Percentiles rank a stretch among this genome's conserved stretches.
Evolutionary conservation across 2,888 invertebrate genomes (phyloP).

Genomic region (Iphiclides podalirius): DNA sequence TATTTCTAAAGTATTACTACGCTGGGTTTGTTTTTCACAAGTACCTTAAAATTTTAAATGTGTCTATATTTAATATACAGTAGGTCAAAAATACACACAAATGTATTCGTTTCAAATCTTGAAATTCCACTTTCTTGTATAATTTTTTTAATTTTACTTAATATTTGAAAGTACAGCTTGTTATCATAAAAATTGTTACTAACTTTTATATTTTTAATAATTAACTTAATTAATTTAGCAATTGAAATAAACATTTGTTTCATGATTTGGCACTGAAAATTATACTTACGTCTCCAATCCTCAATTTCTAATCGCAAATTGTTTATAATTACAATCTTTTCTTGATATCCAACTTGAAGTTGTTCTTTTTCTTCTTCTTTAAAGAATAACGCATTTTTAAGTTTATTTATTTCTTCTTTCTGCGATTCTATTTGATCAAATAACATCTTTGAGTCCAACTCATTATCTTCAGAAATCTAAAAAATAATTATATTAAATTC

Average conservation of each 20-base stretch:
- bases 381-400: slow-evolving; percentile 51
- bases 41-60: slow-evolving; percentile 41
- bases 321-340: slow-evolving; percentile 53
- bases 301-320: slow-evolving; percentile 57
- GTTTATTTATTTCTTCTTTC: slow-evolving; percentile 56
- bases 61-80: too few species aligned
- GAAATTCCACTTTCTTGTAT: too few species aligned
- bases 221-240: too few species aligned
- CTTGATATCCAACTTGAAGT: slow-evolving; percentile 51
- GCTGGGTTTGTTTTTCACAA: slow-evolving; percentile 50
- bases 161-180: too few species aligned
- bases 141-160: too few species aligned
- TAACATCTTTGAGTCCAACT: slow-evolving; percentile 41
- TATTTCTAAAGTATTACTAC: slow-evolving; percentile 53
- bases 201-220: too few species aligned
- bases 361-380: slow-evolving; percentile 62
- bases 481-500: slow-evolving; percentile 19
- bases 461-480: slow-evolving; percentile 34
- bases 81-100: too few species aligned
- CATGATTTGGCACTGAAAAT: too few species aligned
- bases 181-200: too few species aligned
- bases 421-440: slow-evolving; percentile 54
- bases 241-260: too few species aligned
- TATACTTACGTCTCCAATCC: slow-evolving; percentile 57
- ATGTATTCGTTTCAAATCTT: too few species aligned